Conservation (phyloP, 2,888 invertebrate species). For the Rhynchonema sp. region DNA sequence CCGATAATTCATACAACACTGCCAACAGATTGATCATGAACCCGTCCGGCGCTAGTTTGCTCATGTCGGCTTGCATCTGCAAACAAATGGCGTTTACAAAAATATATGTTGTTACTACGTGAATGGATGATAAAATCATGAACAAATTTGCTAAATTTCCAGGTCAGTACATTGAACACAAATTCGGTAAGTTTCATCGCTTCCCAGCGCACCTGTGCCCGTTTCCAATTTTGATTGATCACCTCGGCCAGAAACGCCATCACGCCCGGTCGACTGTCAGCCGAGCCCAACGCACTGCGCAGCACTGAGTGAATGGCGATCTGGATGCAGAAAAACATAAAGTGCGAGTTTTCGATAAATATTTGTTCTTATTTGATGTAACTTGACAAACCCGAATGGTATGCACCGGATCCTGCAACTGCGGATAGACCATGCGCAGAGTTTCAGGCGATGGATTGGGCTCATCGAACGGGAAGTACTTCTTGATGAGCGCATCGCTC, state of each 20-base stretch:
- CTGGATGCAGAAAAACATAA: slow-evolving; percentile 23
- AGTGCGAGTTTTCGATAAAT: not conserved
- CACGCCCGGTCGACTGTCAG: slow-evolving; percentile 55
- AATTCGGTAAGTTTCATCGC: too few relatives aligned
- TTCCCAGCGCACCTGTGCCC: slow-evolving; percentile 56
- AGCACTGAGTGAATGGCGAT: slow-evolving; percentile 56
- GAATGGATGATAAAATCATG: not conserved
- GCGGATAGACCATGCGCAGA: slow-evolving; percentile 38
- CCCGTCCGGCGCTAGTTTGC: slow-evolving; percentile 70
- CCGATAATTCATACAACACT: slow-evolving; percentile 67
- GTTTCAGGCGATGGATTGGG: slow-evolving; percentile 23
- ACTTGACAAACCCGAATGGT: slow-evolving; percentile 42
- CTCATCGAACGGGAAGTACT: slow-evolving; percentile 39
- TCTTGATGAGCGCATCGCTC: slow-evolving; percentile 49
- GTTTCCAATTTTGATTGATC: slow-evolving; percentile 58
- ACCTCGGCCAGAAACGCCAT: slow-evolving; percentile 58
- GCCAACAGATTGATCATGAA: slow-evolving; percentile 82
- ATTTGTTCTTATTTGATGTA: too few relatives aligned
- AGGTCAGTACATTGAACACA: too few relatives aligned
- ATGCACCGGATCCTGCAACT: slow-evolving; percentile 58
- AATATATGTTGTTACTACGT: too few relatives aligned
- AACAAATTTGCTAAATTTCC: too few relatives aligned
- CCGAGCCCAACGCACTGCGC: slow-evolving; percentile 60
- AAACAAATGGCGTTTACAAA: too few relatives aligned
- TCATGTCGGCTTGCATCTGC: slow-evolving; percentile 54